phyloP scores from a whole-genome alignment of 2,113 vertebrate genomes.

The Tympanuchus pallidicinctus region DNA sequence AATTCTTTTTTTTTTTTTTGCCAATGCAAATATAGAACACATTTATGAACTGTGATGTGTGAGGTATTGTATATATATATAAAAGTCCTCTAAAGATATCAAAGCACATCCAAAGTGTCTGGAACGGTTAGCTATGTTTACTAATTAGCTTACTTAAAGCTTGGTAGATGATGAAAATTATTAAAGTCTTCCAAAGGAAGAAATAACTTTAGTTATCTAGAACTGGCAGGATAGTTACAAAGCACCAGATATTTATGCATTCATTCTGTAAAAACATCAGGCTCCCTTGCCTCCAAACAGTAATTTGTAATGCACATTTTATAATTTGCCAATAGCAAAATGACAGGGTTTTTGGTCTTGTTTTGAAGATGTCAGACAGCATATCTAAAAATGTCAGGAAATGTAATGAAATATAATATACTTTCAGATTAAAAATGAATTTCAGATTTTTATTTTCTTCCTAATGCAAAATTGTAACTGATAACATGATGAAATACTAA shows the following conservation, averaged over 20 bases:
- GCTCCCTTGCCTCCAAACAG: not conserved
- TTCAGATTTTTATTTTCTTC: conserved; percentile 15
- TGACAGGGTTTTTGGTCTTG: not conserved
- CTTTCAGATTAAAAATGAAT: not conserved
- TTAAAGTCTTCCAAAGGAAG: not conserved
- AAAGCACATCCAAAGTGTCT: not conserved
- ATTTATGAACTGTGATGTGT: not conserved
- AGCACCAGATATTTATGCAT: not conserved
- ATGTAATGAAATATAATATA: not conserved
- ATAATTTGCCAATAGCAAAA: conserved; percentile 30
- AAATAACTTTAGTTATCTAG: not conserved
- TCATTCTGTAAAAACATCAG: conserved; percentile 26
- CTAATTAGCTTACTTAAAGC: not conserved
- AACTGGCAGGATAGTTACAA: conserved; percentile 6
- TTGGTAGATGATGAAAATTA: not conserved
- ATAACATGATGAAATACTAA: conserved; percentile 14
- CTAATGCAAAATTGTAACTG: not conserved
- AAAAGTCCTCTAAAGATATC: not conserved
- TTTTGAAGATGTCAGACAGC: not conserved
- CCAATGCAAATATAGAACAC: not conserved
- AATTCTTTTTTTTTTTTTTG: no score
- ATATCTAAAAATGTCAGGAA: not conserved
- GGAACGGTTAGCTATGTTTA: not conserved
- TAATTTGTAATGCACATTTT: not conserved
- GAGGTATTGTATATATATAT: not conserved